Evolutionary conservation across 2,797 vertebrate species (phyloP).

Genomic region (Labeo calbasu): DNA sequence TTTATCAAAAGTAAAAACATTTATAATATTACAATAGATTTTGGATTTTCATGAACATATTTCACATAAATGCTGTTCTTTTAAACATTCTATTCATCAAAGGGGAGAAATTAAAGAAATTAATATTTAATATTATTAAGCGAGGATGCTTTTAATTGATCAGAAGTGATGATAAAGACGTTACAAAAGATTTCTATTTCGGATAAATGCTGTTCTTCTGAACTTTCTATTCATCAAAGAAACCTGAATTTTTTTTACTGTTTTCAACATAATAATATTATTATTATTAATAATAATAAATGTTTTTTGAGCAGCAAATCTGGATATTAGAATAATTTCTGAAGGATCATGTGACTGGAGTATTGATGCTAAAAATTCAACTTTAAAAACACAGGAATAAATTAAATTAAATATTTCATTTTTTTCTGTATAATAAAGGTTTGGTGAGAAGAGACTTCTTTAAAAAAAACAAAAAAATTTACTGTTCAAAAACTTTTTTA

Average conservation of each 20-base stretch:
- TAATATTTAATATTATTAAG: too few relatives aligned
- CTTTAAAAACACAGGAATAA: too few relatives aligned
- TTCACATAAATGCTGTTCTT: not conserved
- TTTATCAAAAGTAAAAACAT: not conserved
- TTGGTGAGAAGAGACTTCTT: not conserved
- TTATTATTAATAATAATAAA: not conserved
- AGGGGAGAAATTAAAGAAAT: too few relatives aligned
- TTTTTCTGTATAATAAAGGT: not conserved
- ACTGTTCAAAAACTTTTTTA: not conserved
- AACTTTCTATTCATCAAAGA: too few relatives aligned
- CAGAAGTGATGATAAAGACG: too few relatives aligned
- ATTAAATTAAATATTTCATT: not conserved
- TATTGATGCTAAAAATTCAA: too few relatives aligned
- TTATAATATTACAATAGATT: not conserved
- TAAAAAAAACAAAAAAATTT: not conserved
- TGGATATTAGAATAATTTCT: not conserved
- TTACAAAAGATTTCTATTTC: too few relatives aligned
- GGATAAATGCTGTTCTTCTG: too few relatives aligned
- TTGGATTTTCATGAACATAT: not conserved
- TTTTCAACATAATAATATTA: not conserved
- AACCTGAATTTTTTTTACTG: too few relatives aligned
- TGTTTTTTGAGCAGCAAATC: not conserved
- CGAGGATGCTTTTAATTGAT: too few relatives aligned
- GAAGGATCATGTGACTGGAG: too few relatives aligned
- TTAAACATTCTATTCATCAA: not conserved